A percentile compares a stretch with the other conserved stretches of the same genome.
Conservation (phyloP, 1,140 invertebrate species). For the Augochlora pura region DNA sequence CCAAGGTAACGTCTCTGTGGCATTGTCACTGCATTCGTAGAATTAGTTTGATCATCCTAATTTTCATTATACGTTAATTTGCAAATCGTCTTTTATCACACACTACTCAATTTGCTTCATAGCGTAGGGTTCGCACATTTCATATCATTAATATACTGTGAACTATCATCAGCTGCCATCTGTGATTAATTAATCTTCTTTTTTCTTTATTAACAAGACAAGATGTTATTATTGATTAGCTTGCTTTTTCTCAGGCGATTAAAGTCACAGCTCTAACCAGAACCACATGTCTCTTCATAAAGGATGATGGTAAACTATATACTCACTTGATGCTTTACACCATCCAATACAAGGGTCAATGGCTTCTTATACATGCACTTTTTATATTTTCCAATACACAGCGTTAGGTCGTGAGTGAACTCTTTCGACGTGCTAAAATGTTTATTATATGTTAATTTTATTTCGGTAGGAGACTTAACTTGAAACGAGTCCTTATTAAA, state of each 20-base stretch:
- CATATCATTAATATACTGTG: conserved; percentile 5
- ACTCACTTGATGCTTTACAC: conserved; percentile 23
- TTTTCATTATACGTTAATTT: conserved; percentile 11
- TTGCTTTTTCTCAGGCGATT: conserved; percentile 74
- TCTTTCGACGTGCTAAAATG: neutral
- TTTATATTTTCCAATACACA: neutral
- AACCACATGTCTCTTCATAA: conserved; percentile 54
- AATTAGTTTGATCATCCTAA: neutral
- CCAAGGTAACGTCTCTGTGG: conserved; percentile 1
- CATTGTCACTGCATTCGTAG: neutral
- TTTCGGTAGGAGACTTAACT: neutral
- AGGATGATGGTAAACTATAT: conserved; percentile 57
- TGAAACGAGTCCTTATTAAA: neutral
- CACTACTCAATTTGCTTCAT: conserved; percentile 3
- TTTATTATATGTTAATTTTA: neutral
- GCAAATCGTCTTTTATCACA: neutral
- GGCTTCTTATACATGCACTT: conserved; percentile 2
- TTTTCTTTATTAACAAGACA: neutral
- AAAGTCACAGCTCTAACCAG: conserved; percentile 72
- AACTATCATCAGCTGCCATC: neutral
- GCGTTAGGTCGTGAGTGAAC: neutral
- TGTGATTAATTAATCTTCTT: conserved; percentile 13
- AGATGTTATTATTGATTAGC: conserved; percentile 63
- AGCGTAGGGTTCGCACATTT: no score
- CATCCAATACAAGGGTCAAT: neutral